Base-by-base conservation (phyloP, 1,140 invertebrate genomes). In the Papilio helenus region DNA sequence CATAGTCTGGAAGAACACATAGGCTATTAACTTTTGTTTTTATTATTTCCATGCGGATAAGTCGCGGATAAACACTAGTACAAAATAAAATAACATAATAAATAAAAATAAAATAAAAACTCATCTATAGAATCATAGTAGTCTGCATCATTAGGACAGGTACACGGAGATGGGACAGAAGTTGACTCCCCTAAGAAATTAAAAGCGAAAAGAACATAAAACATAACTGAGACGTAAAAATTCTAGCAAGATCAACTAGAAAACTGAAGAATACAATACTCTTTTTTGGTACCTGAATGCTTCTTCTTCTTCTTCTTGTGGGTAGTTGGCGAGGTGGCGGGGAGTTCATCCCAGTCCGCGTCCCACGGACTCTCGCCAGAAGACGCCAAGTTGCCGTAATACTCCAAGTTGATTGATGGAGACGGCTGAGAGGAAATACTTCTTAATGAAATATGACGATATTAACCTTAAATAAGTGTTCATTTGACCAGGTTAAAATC, bases 361-460 rank as follows among this genome's bases (percentile, higher is more conserved):
- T 96, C 95, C 95, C 95, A 95, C 29, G 95, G 95, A 78, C 95
- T 92, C 91, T 95, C 95, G 10, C 93, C 92, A 10, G 93, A 93
- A 3, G 93, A 92, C 0, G 88, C 87, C 82, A 93, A 80, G 88
- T 88, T 90, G 84, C 95, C 86, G 90, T 93, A 90, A 90, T 90
- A 92, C 82, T 94, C 92, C 83, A 94, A 79, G 83, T 92, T 94
- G 81, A 94, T 92, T 79, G 92, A 89, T 5, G 86, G 86, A 1
- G 87, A 87, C 0, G 86, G 88, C 90, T 91, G 34, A 7, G 34
- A 39, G 34, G 5, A 39, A 39, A 39, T 39, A 39, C 34, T 39
- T 1, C 34, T 39, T 1, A 39, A 39, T 39, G 0, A 39, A n/a
- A 29, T 29, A 29, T 29, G 3, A 29, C 3, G 29, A 44, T 44